These are phyloP conservation scores for Protaetia brevitarsis DNA, from an alignment of 1,140 invertebrate species.

Conservation along the genomic window DNA sequence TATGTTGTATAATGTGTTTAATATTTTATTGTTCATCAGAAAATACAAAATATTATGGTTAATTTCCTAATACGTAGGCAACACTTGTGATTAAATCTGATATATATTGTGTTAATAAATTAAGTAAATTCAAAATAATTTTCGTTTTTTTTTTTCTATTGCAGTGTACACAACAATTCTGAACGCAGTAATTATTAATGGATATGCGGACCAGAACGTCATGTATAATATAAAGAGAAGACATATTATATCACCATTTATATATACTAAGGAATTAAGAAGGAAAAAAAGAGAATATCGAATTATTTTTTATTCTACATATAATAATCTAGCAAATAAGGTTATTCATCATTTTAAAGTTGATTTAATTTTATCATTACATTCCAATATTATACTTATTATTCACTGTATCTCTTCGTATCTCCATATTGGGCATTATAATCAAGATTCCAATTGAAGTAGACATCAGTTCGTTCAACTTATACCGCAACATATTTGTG, in stretches of 20 bases:
- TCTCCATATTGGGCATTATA: conserved; percentile 6
- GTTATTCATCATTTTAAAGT: not conserved
- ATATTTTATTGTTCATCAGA: too few species aligned
- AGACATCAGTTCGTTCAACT: not conserved
- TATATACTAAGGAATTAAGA: conserved; percentile 9
- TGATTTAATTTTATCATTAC: conserved; percentile 1
- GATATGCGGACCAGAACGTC: conserved; percentile 22
- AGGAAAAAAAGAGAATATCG: conserved; percentile 10
- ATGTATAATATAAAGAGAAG: conserved; percentile 23
- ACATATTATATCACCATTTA: conserved; percentile 24
- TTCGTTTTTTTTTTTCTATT: conserved; percentile 34
- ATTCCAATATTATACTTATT: conserved; percentile 19
- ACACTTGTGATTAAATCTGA: too few species aligned
- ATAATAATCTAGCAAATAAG: not conserved
- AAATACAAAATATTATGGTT: too few species aligned
- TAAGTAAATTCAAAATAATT: not conserved
- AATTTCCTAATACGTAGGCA: too few species aligned
- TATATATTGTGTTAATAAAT: too few species aligned
- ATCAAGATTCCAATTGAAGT: conserved; percentile 4
- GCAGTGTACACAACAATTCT: conserved; percentile 47
- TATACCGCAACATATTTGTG: not conserved
- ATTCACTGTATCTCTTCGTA: not conserved
- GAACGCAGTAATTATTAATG: conserved; percentile 40
- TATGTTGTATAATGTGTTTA: too few species aligned
- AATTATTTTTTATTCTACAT: conserved; percentile 13